Base-by-base conservation (phyloP, 2,888 invertebrate genomes). In the Mimas tiliae region DNA sequence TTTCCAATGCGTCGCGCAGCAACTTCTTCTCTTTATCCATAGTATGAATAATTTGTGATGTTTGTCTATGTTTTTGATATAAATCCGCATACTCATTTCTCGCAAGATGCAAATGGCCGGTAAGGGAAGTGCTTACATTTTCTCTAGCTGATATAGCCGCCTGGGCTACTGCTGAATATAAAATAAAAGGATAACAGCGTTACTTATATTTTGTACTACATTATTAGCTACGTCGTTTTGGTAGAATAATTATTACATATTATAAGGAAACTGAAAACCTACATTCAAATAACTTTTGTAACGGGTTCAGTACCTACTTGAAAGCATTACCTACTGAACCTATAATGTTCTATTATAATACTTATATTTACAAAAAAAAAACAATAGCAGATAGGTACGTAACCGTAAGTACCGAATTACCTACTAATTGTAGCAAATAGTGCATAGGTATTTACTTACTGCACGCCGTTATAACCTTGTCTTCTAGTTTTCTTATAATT, bases 131-230 rank as follows among this genome's bases (percentile, higher is more conserved):
- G 6, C 74, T 78, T 76, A 87, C 82, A 51, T 70, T 80, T 68
- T 82, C 78, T 68, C 86, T 88, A n/a, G 81, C 76, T 21, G 73
- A 70, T 50, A 86, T 73, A 11, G 85, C 70, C 14, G 80, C 78
- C 76, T 82, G 87, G 47, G 83, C 83, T 14, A 88, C 74, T 64
- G 73, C 89, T 90, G 75, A 67, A 81, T 58, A 58, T 67, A 65
- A 63, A 58, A 34, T 14, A 63, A 65, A 47, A 62, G 2, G 16
- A 34, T 55, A 27, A 62, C 14, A 42, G n/a, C 47, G 14, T 62
- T 34, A 45, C 9, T 19, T 45, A 62, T 27, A 2, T 27, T 27
- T 47, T 47, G 14, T 11, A 0, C 27, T 27, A 21, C n/a, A 8
- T 27, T 11, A 58, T 4, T 19, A 58, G 0, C 16, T 58, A 16